Base-by-base conservation (phyloP, 2,888 invertebrate genomes). In the Hyles lineata region DNA sequence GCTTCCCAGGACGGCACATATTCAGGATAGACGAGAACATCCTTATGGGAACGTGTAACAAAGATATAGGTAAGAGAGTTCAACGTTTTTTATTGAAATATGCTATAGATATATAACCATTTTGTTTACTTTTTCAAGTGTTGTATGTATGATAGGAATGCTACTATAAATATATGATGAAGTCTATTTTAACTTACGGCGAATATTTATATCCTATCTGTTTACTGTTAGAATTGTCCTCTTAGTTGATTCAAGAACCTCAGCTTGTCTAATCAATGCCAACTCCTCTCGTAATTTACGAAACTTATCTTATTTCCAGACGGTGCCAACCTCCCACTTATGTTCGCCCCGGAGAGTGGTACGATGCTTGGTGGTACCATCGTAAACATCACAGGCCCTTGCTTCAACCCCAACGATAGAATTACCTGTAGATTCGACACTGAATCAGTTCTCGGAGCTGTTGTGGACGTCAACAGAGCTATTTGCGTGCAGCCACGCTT, bases 361-460 rank as follows among this genome's bases (percentile, higher is more conserved):
- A 98, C 98, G 88, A 99, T 99, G 99, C 95, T 99, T 78, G 99
- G 99, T 4, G 99, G 99, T 1, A 98, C 98, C 0, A 96, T 99
- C 72, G 98, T 99, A 59, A 99, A 99, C 87, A 98, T 99, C 74
- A 99, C 99, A 0, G 99, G 99, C 0, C 99, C 99, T 2, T 99
- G 99, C 88, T 98, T 99, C 87, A 95, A 96, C 78, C 96, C 96
- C 0, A 95, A 95, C 1, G 97, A 97, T 81, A 96, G 97, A 78
- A 96, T 99, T 70, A 96, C 96, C 72, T 98, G 98, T 85, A 96
- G 97, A 78, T 98, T 98, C 85, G 98, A 98, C 85, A 97, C 96
- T 0, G 96, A 97, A 78, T 96, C 97, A 74, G 98, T 98, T 0
- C 89, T 96, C 15, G 98, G 98, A 4, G 96, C 96, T 72, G 97